A percentile compares a stretch with the other conserved stretches of the same genome.
These are phyloP conservation scores for Lepidotrigona ventralis DNA, from an alignment of 1,140 invertebrate genomes.

Conservation along the genomic window DNA sequence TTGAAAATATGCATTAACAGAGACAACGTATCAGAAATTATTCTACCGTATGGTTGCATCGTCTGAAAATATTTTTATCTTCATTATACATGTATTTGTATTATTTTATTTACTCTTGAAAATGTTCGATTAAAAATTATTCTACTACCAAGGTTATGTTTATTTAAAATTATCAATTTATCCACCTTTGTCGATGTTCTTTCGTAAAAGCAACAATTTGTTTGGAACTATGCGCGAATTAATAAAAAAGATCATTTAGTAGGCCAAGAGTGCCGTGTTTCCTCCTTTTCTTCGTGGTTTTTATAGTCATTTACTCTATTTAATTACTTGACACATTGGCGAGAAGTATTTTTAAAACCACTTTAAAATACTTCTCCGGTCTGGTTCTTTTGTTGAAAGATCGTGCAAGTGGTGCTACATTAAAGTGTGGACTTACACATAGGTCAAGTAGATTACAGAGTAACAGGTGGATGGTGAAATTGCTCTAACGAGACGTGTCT, in stretches of 20 bases:
- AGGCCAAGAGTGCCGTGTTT: not conserved
- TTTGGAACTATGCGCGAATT: not conserved
- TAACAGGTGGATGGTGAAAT: slow-evolving; percentile 47
- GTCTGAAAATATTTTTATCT: no score
- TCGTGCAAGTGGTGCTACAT: slow-evolving; percentile 38
- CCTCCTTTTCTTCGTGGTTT: not conserved
- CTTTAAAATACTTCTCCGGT: slow-evolving; percentile 13
- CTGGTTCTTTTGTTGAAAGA: slow-evolving; percentile 36
- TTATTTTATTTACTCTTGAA: no score
- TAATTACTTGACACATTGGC: slow-evolving; percentile 6
- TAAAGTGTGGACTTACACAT: slow-evolving; percentile 41
- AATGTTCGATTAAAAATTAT: no score
- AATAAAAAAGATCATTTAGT: not conserved
- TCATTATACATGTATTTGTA: no score
- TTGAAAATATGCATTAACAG: no score
- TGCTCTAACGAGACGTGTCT: slow-evolving; percentile 44
- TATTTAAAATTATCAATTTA: no score
- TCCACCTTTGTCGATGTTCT: no score
- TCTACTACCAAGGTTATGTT: no score
- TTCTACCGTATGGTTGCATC: no score
- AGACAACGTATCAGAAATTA: no score
- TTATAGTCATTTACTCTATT: slow-evolving; percentile 19
- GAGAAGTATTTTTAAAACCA: slow-evolving; percentile 20
- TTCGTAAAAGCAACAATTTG: not conserved
- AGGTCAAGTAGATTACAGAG: slow-evolving; percentile 44